A percentile compares a stretch with the other conserved stretches of the same genome.
Evolutionary conservation across 1,140 invertebrate genomes (phyloP).

Genomic region (Drosophila arawakana): DNA sequence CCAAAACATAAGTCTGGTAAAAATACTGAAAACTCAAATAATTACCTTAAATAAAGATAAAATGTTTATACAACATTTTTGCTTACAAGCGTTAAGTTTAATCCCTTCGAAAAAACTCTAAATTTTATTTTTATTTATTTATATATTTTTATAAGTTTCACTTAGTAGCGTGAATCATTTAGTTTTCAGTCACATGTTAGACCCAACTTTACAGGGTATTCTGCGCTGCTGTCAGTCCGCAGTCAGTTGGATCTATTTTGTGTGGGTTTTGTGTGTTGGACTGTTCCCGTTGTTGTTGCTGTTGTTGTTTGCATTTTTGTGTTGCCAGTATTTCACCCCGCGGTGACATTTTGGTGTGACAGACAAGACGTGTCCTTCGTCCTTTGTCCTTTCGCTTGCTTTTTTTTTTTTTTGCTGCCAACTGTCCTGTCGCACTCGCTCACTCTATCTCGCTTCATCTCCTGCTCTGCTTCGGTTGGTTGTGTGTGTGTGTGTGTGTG

Average conservation of each 20-base stretch:
- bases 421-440: conserved; percentile 25
- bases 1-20: too few species aligned
- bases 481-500: too few species aligned
- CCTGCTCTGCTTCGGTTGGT: neutral
- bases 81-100: too few species aligned
- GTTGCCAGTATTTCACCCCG: conserved; percentile 78
- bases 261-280: conserved; percentile 12
- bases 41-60: too few species aligned
- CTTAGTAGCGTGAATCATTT: too few species aligned
- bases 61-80: too few species aligned
- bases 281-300: conserved; percentile 38
- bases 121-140: too few species aligned
- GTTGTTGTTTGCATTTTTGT: conserved; percentile 61
- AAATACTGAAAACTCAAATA: too few species aligned
- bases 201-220: conserved; percentile 9
- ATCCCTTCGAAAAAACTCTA: too few species aligned
- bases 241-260: neutral
- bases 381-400: conserved; percentile 53
- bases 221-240: conserved; percentile 4
- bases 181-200: too few species aligned
- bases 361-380: conserved; percentile 84
- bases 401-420: conserved; percentile 47
- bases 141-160: too few species aligned
- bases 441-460: neutral
- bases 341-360: conserved; percentile 83